Evolutionary conservation across 2,113 vertebrate species (phyloP).

Genomic region (Murina feae): DNA sequence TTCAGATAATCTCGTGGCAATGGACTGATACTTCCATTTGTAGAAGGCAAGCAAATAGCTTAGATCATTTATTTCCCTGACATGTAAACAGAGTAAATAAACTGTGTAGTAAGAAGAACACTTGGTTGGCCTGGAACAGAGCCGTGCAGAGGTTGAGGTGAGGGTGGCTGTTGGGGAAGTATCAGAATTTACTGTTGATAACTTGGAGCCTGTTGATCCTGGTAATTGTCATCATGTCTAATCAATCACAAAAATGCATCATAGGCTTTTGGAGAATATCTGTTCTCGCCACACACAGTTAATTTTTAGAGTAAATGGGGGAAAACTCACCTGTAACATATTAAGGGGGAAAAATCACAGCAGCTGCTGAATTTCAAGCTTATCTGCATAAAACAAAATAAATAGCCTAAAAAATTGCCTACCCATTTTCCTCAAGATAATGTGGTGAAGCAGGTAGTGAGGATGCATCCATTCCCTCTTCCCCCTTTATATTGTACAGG

Average conservation of each 20-base stretch:
- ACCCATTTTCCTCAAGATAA: background rate
- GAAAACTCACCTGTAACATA: conserved; percentile 38
- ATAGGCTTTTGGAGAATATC: background rate
- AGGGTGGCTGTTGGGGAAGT: background rate
- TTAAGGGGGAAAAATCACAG: background rate
- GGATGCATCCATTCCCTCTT: background rate
- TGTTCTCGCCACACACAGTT: background rate
- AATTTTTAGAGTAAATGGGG: conserved; percentile 28
- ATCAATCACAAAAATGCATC: conserved; percentile 28
- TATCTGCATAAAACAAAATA: background rate
- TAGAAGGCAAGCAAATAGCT: conserved; percentile 65
- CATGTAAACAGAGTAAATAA: conserved; percentile 44
- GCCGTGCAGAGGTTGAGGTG: background rate
- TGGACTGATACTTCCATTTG: conserved; percentile 66
- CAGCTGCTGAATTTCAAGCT: background rate
- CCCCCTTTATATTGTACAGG: background rate
- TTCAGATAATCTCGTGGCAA: conserved; percentile 63
- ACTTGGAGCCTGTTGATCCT: background rate
- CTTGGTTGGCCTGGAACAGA: conserved; percentile 4
- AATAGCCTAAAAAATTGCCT: background rate
- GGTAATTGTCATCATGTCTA: conserved; percentile 16
- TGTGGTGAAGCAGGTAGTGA: background rate
- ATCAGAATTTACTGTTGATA: background rate
- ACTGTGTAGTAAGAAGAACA: background rate
- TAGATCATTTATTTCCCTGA: conserved; percentile 65